Conservation (phyloP, 2,888 invertebrate genomes). For the Brachyopa scutellaris region DNA sequence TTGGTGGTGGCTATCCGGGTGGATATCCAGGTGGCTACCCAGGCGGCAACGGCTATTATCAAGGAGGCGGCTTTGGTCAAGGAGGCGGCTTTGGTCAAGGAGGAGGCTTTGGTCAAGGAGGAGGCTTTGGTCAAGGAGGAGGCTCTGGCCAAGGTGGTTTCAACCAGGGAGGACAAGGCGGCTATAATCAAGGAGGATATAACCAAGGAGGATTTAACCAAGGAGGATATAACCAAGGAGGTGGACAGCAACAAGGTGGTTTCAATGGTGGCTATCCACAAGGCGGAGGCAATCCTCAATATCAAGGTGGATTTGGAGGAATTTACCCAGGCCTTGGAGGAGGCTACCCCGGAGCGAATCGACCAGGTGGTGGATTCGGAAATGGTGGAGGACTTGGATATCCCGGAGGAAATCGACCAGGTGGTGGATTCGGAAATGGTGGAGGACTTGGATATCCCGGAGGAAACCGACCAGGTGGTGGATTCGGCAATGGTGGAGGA, state of each 20-base stretch:
- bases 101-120: slow-evolving; percentile 11
- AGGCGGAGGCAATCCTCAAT: background rate
- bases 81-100: slow-evolving; percentile 51
- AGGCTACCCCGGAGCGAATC: slow-evolving; percentile 15
- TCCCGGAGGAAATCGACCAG: slow-evolving; percentile 2
- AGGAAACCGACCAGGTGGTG: background rate
- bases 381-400: slow-evolving; percentile 1
- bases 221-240: slow-evolving; percentile 4
- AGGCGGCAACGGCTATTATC: slow-evolving; percentile 9
- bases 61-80: slow-evolving; percentile 25
- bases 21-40: slow-evolving; percentile 6
- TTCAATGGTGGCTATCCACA: slow-evolving; percentile 17
- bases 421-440: background rate
- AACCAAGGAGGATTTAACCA: slow-evolving; percentile 1
- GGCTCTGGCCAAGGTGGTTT: background rate
- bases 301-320: slow-evolving; percentile 3
- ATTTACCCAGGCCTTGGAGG: background rate
- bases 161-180: slow-evolving; percentile 21
- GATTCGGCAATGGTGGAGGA: background rate
- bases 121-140: slow-evolving; percentile 1
- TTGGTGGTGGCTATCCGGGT: slow-evolving; percentile 12
- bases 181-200: slow-evolving; percentile 8
- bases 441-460: slow-evolving; percentile 16
- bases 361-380: slow-evolving; percentile 8
- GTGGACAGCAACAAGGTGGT: slow-evolving; percentile 1